A percentile compares a stretch with the other conserved stretches of the same genome.
Conservation (phyloP, 2,113 vertebrate species). For the Scopus umbretta region DNA sequence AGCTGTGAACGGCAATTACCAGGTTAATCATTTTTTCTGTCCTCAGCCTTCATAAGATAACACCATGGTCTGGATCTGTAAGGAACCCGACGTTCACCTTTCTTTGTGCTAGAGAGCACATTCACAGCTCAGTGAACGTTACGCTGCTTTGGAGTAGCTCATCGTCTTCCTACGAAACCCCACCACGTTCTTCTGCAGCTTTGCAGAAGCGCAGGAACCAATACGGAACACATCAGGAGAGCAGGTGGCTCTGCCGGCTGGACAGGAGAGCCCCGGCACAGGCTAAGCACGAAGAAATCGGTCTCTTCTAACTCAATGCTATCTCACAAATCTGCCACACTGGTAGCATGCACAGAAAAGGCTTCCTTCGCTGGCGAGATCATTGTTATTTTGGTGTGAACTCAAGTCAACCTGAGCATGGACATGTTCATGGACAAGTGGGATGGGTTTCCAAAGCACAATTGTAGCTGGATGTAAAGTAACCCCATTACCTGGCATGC, state of each 20-base stretch:
- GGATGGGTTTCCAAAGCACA: background rate
- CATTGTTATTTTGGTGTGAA: background rate
- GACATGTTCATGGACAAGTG: background rate
- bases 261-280: background rate
- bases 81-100: rapidly evolving
- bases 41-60: background rate
- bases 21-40: background rate
- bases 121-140: rapidly evolving
- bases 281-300: background rate
- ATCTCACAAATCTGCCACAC: too few relatives aligned
- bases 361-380: background rate
- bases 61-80: rapidly evolving
- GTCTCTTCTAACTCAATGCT: background rate
- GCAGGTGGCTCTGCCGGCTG: rapidly evolving
- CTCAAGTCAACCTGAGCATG: rapidly evolving
- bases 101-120: background rate
- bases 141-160: rapidly evolving
- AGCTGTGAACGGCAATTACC: background rate
- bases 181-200: background rate
- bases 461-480: background rate
- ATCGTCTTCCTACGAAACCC: background rate
- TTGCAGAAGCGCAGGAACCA: background rate
- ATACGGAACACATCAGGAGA: rapidly evolving
- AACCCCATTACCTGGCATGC: rapidly evolving
- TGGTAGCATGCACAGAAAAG: background rate